Percentiles rank a stretch among this genome's conserved stretches.
Evolutionary conservation across 2,113 vertebrate species (phyloP).

Genomic region (Hyaena hyaena): DNA sequence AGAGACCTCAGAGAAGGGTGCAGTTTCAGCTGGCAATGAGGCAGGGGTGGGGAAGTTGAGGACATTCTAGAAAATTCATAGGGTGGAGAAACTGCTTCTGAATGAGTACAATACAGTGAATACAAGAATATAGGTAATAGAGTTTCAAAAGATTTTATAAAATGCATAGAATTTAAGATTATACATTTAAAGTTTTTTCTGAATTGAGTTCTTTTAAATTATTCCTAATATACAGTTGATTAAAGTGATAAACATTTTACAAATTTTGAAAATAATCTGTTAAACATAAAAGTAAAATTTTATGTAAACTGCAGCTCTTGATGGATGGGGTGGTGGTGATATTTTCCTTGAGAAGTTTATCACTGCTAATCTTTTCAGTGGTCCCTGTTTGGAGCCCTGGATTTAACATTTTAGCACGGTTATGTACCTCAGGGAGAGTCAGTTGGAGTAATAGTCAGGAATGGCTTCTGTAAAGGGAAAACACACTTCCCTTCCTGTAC

Average conservation of each 20-base stretch:
- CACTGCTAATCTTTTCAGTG: background rate
- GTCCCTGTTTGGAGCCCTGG: background rate
- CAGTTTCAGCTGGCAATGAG: background rate
- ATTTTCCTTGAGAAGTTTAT: background rate
- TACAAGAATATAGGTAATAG: background rate
- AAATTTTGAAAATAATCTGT: slow-evolving; percentile 14
- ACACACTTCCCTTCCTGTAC: background rate
- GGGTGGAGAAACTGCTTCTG: background rate
- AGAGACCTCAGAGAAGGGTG: background rate
- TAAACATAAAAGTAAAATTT: slow-evolving; percentile 43
- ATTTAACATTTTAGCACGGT: background rate
- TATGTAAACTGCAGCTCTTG: background rate
- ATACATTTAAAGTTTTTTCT: background rate
- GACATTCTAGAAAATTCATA: background rate
- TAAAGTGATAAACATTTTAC: background rate
- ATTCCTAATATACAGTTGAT: background rate
- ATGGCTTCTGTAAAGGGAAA: background rate
- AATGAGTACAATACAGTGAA: background rate
- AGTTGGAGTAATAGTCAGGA: background rate
- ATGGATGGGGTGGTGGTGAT: background rate
- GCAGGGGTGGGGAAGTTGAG: background rate
- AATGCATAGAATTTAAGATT: slow-evolving; percentile 1
- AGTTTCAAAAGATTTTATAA: background rate
- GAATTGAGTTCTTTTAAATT: background rate
- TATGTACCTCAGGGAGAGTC: background rate